Evolutionary conservation across 2,113 vertebrate species (phyloP), one percentile per base, ranked within the genome.

Genomic region (Anguilla rostrata): DNA sequence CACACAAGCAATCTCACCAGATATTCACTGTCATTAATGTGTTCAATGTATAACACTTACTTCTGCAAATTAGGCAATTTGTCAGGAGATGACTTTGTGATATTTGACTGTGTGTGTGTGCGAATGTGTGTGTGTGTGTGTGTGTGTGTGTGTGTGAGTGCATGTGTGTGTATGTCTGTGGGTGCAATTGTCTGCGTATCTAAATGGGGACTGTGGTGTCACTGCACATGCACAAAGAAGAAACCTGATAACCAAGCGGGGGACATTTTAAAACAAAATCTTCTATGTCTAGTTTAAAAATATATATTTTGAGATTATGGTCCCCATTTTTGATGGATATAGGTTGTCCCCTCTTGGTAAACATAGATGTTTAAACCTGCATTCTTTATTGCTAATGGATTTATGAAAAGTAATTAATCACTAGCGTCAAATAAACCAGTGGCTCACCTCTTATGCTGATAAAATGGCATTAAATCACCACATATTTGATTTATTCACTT

Each of bases 391-490:
- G 0, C 26, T n/a, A 34, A n/a, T 71, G 63, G 71, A 11, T 26
- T 75, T 66, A 26, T 20, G 29, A 75, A 75, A 53, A 75, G 22
- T 20, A 71, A 71, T 6, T 1, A 3, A 29, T 2, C n/a, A 66
- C 60, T 7, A 2, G 8, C 0, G 18, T 26, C 78, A 85, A 89
- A 83, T 87, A 86, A 12, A 78, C 90, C 90, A 93, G 83, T 89
- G 85, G 90, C 84, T 46, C 83, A 85, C 86, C 89, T 57, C 80
- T 85, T 15, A 2, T 85, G 80, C 90, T 89, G 87, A 90, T 87
- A 89, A 90, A 93, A 94, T 60, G 86, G 89, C 92, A 94, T 95
- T 94, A 93, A 93, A 93, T 91, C 89, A 87, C 92, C n/a, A 92
- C 89, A 41, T 90, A 92, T 94, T 92, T 94, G 91, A 94, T 95